Conservation (phyloP, 1,140 invertebrate genomes). For the Zaprionus ornatus region DNA sequence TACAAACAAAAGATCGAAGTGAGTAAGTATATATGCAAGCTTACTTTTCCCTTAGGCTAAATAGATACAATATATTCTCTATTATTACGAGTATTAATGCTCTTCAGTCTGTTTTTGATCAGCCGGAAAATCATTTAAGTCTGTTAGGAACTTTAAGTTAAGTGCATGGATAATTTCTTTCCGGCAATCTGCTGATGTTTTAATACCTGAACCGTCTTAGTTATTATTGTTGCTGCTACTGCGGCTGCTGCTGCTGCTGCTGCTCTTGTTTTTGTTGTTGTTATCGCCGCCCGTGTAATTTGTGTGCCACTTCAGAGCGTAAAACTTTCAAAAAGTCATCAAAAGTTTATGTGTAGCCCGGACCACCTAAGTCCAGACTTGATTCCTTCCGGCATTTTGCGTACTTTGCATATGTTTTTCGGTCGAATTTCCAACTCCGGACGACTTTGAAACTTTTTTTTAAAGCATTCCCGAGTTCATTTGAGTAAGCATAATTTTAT, state of each 20-base stretch:
- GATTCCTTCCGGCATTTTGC: conserved; percentile 34
- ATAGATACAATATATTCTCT: not conserved
- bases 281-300: conserved; percentile 55
- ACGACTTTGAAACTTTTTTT: conserved; percentile 42
- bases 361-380: conserved; percentile 54
- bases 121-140: not conserved
- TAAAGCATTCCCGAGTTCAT: conserved; percentile 54
- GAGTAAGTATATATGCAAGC: not conserved
- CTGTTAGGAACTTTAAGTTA: conserved; percentile 28
- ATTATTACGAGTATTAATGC: no score
- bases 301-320: conserved; percentile 61
- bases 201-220: conserved; percentile 20
- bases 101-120: no score
- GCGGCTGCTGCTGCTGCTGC: conserved; percentile 8
- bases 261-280: conserved; percentile 27
- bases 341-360: conserved; percentile 67
- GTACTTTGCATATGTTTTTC: conserved; percentile 56
- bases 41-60: not conserved
- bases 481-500: conserved; percentile 53
- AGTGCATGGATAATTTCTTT: conserved; percentile 28
- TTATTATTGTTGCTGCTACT: conserved; percentile 21
- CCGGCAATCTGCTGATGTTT: conserved; percentile 44
- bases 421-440: conserved; percentile 39
- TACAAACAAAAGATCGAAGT: not conserved
- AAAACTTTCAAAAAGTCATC: conserved; percentile 80